Evolutionary conservation across 2,113 vertebrate species (phyloP), one percentile per base, ranked within the genome.

Genomic region (Eulacestoma nigropectus): DNA sequence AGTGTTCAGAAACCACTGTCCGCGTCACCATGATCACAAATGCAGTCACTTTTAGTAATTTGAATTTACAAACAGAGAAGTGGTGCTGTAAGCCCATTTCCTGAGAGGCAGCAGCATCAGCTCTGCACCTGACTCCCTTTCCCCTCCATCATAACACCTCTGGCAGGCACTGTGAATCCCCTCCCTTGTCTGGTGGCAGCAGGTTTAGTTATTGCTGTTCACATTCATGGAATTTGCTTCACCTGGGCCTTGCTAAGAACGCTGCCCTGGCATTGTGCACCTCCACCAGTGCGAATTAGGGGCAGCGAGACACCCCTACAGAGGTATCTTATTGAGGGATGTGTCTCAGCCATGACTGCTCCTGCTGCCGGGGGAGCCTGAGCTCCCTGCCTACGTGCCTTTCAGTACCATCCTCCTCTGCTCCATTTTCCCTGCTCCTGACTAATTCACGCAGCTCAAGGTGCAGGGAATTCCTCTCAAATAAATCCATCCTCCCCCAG

Each of bases 11-110:
- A 93, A 37, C 46, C 20, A 55, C 59, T 17, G 25, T 4, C 75
- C 35, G 12, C 27, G 21, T 78, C 86, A 74, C 35, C 25, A 10
- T 2, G 12, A 70, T 32, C 42, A 39, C 52, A 73, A 35, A 11
- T 21, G 30, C 52, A 1, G 3, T 65, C 37, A 22, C 53, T 91
- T 72, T 50, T 29, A 79, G 63, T n/a, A 89, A 81, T 70, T 16
- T 16, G 27, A 64, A 44, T 79, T 85, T 50, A 57, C 53, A 84
- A 80, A 46, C 11, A n/a, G 30, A 88, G 42, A 39, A 87, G 56
- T 1, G 2, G 25, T 27, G 53, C 32, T 0, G 0, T 16, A 21
- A 87, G 20, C 14, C 20, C 2, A 4, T 13, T 80, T 35, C 27
- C 18, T 16, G 8, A 2, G 9, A 73, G 64, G 42, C 65, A 63